Percentiles rank a stretch among this genome's conserved stretches.
Conservation (phyloP, 1,140 invertebrate species). For the Temnothorax longispinosus region DNA sequence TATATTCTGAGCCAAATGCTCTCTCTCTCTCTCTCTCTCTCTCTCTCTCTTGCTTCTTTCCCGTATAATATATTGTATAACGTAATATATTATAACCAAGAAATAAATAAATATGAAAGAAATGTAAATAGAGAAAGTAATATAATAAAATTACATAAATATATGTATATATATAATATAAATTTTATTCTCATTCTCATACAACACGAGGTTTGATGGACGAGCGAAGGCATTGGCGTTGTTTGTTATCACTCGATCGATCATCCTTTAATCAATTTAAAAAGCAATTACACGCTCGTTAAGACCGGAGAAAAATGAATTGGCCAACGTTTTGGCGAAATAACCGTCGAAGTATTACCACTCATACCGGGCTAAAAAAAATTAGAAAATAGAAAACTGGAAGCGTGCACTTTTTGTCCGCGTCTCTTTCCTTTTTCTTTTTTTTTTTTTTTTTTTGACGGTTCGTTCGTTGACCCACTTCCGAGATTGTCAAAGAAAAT, state of each 20-base stretch:
- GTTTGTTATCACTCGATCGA: constrained; percentile 62
- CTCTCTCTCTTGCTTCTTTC: not conserved
- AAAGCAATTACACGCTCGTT: constrained; percentile 74
- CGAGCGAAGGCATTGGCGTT: not conserved
- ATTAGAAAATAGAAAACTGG: constrained; percentile 47
- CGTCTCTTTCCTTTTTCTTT: not conserved
- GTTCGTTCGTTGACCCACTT: constrained; percentile 29
- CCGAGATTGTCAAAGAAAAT: constrained; percentile 50
- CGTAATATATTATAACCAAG: not conserved
- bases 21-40: too few relatives aligned
- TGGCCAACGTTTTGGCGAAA: constrained; percentile 31
- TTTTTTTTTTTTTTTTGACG: not conserved
- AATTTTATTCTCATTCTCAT: constrained; percentile 6
- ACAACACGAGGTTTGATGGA: constrained; percentile 39
- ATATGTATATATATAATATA: constrained; percentile 5
- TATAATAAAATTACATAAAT: not conserved
- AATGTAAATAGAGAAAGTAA: not conserved
- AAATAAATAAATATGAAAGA: not conserved
- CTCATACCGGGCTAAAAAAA: constrained; percentile 19
- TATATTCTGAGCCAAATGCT: not conserved
- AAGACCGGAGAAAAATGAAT: constrained; percentile 62
- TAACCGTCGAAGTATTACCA: constrained; percentile 59
- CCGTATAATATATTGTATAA: not conserved
- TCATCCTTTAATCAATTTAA: constrained; percentile 74
- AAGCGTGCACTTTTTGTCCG: not conserved